These are phyloP conservation scores for Parthenolecanium corni DNA, from an alignment of 2,888 invertebrate species.

Conservation along the genomic window DNA sequence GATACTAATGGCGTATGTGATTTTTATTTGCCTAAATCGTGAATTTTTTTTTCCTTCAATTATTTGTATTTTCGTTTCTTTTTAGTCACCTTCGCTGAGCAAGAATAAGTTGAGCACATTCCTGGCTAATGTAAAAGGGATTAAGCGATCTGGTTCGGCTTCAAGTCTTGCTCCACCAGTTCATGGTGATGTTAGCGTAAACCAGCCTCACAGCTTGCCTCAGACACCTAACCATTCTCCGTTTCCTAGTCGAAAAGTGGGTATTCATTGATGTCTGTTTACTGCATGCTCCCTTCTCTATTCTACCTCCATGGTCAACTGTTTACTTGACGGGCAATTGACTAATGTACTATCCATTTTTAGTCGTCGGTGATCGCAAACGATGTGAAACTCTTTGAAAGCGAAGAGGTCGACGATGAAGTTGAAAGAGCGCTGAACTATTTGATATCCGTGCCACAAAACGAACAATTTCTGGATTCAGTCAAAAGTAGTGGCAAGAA, in stretches of 20 bases:
- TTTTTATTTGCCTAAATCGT: not conserved
- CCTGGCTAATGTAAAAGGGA: slow-evolving; percentile 40
- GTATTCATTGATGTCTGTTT: not conserved
- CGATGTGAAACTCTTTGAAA: slow-evolving; percentile 23
- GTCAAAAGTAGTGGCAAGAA: slow-evolving; percentile 79
- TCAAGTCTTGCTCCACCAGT: slow-evolving; percentile 54
- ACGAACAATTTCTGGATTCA: slow-evolving; percentile 73
- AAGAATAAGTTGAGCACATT: slow-evolving; percentile 38
- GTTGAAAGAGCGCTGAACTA: slow-evolving; percentile 21
- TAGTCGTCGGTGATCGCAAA: slow-evolving; percentile 10
- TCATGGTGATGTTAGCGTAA: slow-evolving; percentile 39
- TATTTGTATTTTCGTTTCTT: not conserved
- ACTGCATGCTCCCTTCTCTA: too few species aligned
- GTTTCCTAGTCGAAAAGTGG: slow-evolving; percentile 42
- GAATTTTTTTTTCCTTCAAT: not conserved
- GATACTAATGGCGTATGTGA: slow-evolving; percentile 31
- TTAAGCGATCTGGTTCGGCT: slow-evolving; percentile 60
- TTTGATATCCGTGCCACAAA: slow-evolving; percentile 38
- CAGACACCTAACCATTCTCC: slow-evolving; percentile 67
- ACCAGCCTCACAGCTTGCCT: slow-evolving; percentile 48
- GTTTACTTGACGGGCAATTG: not conserved
- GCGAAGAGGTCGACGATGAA: slow-evolving; percentile 14
- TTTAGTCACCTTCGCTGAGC: slow-evolving; percentile 33
- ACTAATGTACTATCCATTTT: not conserved
- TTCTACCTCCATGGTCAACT: not conserved